phyloP scores from a whole-genome alignment of 2,113 vertebrate species.

The Mormyrus iriodes region DNA sequence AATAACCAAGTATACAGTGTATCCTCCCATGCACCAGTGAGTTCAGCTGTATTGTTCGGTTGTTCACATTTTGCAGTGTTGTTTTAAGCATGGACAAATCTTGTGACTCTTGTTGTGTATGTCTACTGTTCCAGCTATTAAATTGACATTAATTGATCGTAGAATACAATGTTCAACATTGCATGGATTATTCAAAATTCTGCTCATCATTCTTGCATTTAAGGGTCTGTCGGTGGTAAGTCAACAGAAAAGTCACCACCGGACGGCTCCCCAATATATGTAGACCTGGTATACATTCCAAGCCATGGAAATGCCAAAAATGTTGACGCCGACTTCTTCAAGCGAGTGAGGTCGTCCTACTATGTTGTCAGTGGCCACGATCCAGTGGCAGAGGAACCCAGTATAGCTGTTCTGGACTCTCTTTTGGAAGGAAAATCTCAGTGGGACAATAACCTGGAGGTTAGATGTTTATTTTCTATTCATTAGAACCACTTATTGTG shows the following conservation, averaged over 20 bases:
- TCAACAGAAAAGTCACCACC: constrained; percentile 71
- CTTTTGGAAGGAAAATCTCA: constrained; percentile 87
- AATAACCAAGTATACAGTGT: too few species aligned
- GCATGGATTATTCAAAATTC: background rate
- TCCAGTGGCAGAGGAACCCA: constrained; percentile 80
- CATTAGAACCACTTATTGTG: background rate
- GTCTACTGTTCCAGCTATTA: background rate
- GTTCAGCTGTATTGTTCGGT: background rate
- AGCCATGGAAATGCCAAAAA: constrained; percentile 96
- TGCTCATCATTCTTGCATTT: constrained; percentile 18
- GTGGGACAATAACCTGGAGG: constrained; percentile 91
- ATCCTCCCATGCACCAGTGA: too few species aligned
- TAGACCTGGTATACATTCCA: constrained; percentile 95
- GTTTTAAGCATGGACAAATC: background rate
- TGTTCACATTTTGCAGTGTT: background rate
- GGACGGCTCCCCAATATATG: constrained; percentile 81
- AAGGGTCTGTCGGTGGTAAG: constrained; percentile 73
- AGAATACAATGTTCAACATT: background rate
- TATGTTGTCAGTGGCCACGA: constrained; percentile 95
- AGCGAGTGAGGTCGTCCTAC: constrained; percentile 85
- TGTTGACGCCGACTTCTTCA: constrained; percentile 90
- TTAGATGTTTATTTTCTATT: constrained; percentile 40
- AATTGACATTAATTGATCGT: background rate
- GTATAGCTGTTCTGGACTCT: constrained; percentile 81
- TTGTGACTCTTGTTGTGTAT: background rate